Evolutionary conservation across 2,888 invertebrate genomes (phyloP), one percentile per base, ranked within the genome.

Genomic region (Loripinus fragilis): DNA sequence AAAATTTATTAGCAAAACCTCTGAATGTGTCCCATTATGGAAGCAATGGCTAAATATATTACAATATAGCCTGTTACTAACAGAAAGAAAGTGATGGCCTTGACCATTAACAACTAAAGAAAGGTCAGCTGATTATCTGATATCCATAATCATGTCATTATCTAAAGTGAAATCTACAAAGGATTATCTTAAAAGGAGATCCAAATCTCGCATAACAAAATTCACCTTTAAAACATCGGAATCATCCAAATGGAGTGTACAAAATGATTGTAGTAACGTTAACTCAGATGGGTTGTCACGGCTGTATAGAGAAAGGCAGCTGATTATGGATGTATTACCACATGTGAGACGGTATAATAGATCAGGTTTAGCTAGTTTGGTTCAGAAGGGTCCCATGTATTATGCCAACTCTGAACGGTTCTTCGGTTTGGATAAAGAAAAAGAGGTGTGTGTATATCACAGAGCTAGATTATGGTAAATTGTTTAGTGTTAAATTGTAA

Each of bases 291-390:
- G 33, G 1, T 60, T 33, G 5, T 20, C 17, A 60, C 20, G 33
- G 17, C 8, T n/a, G 3, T 48, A 38, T 64, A 48, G 65, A 15
- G 69, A 77, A 23, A 48, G 76, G 41, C 45, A 74, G 0, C 5
- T 65, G 28, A 65, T 82, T 2, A 74, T 79, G 65, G 73, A 67
- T 28, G 71, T 82, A 3, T 60, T 82, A 70, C 82, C 82, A 12
- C 64, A 71, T 3, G 72, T 79, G 10, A 50, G 72, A 30, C 69
- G 74, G 48, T 82, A 68, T 74, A 74, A 82, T 35, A 48, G 50
- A 23, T 65, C 42, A 25, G 76, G 67, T 67, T 42, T 30, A 30
- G 50, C 67, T 30, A 48, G 65, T 23, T 17, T 45, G 5, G 64
- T 77, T 35, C 20, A 23, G 25, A 69, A 60, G 20, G 60, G 78